Percentiles rank a stretch among this genome's conserved stretches.
These are phyloP conservation scores for Helleia helle DNA, from an alignment of 2,888 invertebrate species.

Conservation along the genomic window DNA sequence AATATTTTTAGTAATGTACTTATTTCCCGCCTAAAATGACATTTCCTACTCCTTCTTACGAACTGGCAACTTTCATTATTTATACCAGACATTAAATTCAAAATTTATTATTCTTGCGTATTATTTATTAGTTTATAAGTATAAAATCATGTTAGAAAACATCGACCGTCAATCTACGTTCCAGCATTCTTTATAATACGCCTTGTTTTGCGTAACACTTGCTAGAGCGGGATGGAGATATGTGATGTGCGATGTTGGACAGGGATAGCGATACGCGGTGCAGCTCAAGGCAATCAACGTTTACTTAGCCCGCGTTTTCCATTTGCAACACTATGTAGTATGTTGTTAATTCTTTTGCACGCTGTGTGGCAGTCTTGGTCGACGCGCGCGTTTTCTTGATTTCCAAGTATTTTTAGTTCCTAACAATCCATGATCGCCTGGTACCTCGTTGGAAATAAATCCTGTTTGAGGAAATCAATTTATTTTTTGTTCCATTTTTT, in stretches of 20 bases:
- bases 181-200: conserved; percentile 40
- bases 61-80: too few relatives aligned
- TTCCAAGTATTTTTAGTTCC: too few relatives aligned
- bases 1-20: too few relatives aligned
- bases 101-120: background rate
- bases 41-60: too few relatives aligned
- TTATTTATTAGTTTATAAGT: conserved; percentile 13
- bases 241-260: conserved; percentile 11
- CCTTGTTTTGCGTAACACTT: conserved; percentile 30
- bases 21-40: too few relatives aligned
- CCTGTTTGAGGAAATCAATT: conserved; percentile 29
- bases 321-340: conserved; percentile 34
- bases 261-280: conserved; percentile 31
- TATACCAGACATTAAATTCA: too few relatives aligned
- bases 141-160: conserved; percentile 27
- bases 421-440: conserved; percentile 41
- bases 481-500: too few relatives aligned
- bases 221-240: conserved; percentile 36
- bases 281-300: conserved; percentile 67
- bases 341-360: conserved; percentile 21
- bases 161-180: conserved; percentile 31
- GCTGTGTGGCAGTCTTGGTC: conserved; percentile 13
- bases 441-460: conserved; percentile 40
- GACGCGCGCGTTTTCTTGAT: too few relatives aligned
- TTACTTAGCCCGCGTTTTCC: conserved; percentile 54